Evolutionary conservation across 1,140 invertebrate species (phyloP), one percentile per base, ranked within the genome.

Genomic region (Streblospio benedicti): DNA sequence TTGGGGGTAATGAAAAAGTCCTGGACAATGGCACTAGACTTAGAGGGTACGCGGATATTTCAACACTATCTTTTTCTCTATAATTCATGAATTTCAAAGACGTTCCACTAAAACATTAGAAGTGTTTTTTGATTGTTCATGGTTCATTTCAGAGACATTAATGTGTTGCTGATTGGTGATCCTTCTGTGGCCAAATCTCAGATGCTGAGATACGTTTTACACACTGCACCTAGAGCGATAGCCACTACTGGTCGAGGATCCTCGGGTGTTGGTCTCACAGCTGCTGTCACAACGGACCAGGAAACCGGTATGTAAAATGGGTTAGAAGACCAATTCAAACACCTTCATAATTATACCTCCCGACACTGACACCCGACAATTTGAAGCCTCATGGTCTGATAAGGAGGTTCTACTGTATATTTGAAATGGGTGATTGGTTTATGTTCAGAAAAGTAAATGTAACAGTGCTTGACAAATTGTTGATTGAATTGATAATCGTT

Each of bases 151-250:
- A 88, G 88, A 66, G 97, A 99, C 72, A 96, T 99, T 50, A 99
- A 99, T 77, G 81, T 99, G 32, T 80, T 99, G 18, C 80, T 99
- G 0, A 97, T 99, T 71, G 97, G 97, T 45, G 97, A 99, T 83
- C 97, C 97, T 0, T 96, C 93, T 52, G 96, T 99, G 45, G 96
- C 96, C 2, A 99, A 99, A 79, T 99, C 95, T 0, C 97, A 99
- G 75, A 79, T 99, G 65, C 76, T 99, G 2, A 69, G 81, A 69
- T 77, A 60, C 59, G 64, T 57, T 38, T 18, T 5, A 4, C 43
- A 44, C 2, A 95, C 92, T 0, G 95, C 96, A 0, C 94, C 94
- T 0, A 79, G 95, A 57, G 96, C 95, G 27, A 90, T 99, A 69
- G 85, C 94, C 6, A 99, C 97, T 1, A 99, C 96, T 1, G 97